Conservation (phyloP, 2,888 invertebrate genomes). For the Nebria brevicollis region DNA sequence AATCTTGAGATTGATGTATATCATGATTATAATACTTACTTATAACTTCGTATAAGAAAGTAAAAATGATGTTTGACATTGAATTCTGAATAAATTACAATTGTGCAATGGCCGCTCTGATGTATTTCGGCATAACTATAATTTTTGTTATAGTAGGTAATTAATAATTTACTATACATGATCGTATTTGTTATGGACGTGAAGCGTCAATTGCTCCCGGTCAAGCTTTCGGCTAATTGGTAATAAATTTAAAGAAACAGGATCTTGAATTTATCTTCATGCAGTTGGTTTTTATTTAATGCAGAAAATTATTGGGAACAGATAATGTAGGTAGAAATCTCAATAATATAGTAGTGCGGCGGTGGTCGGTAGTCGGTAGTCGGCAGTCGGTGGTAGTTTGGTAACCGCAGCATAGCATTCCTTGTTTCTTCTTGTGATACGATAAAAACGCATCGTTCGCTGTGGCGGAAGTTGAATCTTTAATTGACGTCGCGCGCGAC, state of each 20-base stretch:
- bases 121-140: too few relatives aligned
- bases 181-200: not conserved
- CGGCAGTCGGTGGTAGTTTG: too few relatives aligned
- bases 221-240: not conserved
- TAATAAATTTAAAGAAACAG: not conserved
- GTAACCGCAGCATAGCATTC: too few relatives aligned
- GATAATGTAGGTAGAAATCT: too few relatives aligned
- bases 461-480: slow-evolving; percentile 13
- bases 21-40: too few relatives aligned
- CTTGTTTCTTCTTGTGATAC: not conserved
- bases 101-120: too few relatives aligned
- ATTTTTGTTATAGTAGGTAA: not conserved
- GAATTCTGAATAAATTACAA: too few relatives aligned
- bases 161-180: not conserved
- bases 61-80: too few relatives aligned
- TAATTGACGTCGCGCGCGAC: not conserved
- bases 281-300: not conserved
- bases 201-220: not conserved
- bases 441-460: not conserved
- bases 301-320: not conserved
- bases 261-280: not conserved
- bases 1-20: too few relatives aligned
- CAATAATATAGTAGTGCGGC: too few relatives aligned
- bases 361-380: too few relatives aligned
- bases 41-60: too few relatives aligned